phyloP scores from a whole-genome alignment of 1,140 invertebrate genomes.

The Bicyclus anynana region DNA sequence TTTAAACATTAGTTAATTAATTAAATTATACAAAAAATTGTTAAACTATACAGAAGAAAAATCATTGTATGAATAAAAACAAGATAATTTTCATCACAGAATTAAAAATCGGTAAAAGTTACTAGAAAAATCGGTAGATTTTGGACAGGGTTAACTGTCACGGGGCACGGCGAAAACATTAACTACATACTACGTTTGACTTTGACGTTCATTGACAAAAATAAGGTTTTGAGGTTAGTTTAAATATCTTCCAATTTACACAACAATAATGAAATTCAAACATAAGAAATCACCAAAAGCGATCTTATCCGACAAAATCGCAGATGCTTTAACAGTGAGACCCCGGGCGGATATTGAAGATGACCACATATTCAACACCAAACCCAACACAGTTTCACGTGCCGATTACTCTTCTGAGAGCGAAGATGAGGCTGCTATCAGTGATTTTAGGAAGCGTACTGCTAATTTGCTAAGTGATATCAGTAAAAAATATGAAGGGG shows the following conservation, averaged over 20 bases:
- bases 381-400: constrained; percentile 71
- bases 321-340: constrained; percentile 76
- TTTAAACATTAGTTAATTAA: no score
- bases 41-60: no score
- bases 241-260: not conserved
- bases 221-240: not conserved
- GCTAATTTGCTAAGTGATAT: constrained; percentile 81
- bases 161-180: no score
- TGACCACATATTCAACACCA: constrained; percentile 73
- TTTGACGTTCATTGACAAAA: not conserved
- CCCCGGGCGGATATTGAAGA: constrained; percentile 78
- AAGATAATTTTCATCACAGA: no score
- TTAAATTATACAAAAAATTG: no score
- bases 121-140: no score
- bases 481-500: constrained; percentile 85
- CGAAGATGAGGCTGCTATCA: constrained; percentile 78
- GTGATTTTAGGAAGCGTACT: constrained; percentile 81
- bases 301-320: constrained; percentile 79
- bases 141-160: no score
- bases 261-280: constrained; percentile 33
- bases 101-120: no score
- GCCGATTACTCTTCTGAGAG: constrained; percentile 75
- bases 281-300: constrained; percentile 48
- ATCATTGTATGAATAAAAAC: no score
- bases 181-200: no score